Conservation (phyloP, 2,888 invertebrate genomes). For the Lucinisca nassula region DNA sequence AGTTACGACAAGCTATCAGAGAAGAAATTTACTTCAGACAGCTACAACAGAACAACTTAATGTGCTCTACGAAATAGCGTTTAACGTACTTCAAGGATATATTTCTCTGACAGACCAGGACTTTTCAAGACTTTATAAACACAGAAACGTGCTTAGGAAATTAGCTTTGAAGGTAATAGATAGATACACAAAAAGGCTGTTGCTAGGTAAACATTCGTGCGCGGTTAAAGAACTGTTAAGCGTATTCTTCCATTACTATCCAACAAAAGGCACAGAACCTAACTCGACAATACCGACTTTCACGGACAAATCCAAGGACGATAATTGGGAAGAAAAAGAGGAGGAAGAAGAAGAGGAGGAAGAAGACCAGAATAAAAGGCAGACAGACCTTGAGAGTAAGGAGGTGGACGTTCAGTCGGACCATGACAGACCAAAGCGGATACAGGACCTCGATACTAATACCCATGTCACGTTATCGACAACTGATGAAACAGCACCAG, state of each 20-base stretch:
- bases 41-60: slow-evolving; percentile 6
- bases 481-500: too few species aligned
- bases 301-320: too few species aligned
- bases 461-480: too few species aligned
- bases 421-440: background rate
- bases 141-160: slow-evolving; percentile 6
- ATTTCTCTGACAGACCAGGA: background rate
- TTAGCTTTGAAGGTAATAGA: slow-evolving; percentile 2
- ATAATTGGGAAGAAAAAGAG: too few species aligned
- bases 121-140: slow-evolving; percentile 8
- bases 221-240: background rate
- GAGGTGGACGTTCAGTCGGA: too few species aligned
- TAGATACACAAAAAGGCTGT: background rate
- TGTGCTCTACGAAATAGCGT: background rate
- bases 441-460: too few species aligned
- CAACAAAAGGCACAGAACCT: background rate
- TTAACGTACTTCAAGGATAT: slow-evolving; percentile 2
- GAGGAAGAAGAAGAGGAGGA: background rate
- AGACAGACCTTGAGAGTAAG: background rate
- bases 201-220: background rate
- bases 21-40: background rate
- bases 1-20: background rate
- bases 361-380: background rate
- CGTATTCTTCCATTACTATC: background rate
- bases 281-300: background rate